Conservation (phyloP, 1,140 invertebrate genomes). For the Tetramorium alpestre region DNA sequence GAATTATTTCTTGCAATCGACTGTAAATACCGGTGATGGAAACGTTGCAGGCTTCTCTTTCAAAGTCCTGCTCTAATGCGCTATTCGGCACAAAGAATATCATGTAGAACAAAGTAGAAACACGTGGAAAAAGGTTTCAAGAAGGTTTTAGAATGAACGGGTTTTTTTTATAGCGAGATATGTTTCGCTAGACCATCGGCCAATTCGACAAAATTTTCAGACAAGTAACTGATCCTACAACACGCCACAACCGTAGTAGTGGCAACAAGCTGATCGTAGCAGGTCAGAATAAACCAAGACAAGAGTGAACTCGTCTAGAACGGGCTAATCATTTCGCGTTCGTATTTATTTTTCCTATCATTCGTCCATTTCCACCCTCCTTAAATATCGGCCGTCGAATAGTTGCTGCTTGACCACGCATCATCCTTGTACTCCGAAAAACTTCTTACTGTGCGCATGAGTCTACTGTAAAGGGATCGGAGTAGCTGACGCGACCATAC, state of each 20-base stretch:
- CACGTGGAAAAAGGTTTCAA: background rate
- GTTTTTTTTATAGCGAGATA: background rate
- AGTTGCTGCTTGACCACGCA: background rate
- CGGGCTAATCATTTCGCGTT: background rate
- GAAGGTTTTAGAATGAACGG: background rate
- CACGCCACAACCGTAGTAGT: no score
- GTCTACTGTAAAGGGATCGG: slow-evolving; percentile 15
- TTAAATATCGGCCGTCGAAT: background rate
- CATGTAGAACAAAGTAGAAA: background rate
- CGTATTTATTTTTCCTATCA: background rate
- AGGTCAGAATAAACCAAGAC: background rate
- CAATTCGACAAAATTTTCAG: background rate
- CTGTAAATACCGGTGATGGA: background rate
- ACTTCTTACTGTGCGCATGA: slow-evolving; percentile 38
- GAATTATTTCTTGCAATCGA: background rate
- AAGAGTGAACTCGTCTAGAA: slow-evolving; percentile 13
- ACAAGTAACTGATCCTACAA: background rate
- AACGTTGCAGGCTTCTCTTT: background rate
- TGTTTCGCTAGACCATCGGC: background rate
- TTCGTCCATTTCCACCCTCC: background rate
- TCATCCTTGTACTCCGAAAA: background rate
- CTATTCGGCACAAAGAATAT: background rate
- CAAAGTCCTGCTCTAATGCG: background rate
- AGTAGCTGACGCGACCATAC: background rate
- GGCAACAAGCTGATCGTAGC: background rate